Evolutionary conservation across 2,113 vertebrate species (phyloP).

Genomic region (Tupaia chinensis): DNA sequence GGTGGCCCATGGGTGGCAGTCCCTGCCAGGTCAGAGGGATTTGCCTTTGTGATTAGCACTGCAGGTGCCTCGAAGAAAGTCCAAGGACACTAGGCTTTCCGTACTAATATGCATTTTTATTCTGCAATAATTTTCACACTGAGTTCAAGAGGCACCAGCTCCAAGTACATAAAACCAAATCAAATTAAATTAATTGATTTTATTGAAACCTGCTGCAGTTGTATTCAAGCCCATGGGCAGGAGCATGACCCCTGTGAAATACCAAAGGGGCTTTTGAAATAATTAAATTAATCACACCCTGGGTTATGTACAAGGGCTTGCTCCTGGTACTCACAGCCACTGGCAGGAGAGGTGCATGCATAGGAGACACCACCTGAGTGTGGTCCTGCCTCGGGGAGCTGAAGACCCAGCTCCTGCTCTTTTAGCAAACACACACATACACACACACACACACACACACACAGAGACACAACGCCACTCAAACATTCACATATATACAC

Average conservation of each 20-base stretch:
- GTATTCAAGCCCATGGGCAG: constrained; percentile 77
- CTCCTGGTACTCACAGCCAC: neutral
- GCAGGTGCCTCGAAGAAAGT: constrained; percentile 40
- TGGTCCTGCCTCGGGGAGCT: neutral
- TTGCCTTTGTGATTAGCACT: constrained; percentile 44
- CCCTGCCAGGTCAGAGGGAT: neutral
- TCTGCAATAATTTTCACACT: constrained; percentile 80
- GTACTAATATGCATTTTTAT: constrained; percentile 81
- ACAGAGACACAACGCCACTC: neutral
- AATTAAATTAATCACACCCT: constrained; percentile 81
- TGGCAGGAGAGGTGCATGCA: neutral
- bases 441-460: too few relatives aligned
- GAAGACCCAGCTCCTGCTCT: neutral
- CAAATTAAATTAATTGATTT: constrained; percentile 85
- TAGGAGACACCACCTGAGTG: neutral
- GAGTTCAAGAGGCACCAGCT: constrained; percentile 81
- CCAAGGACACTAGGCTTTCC: constrained; percentile 70
- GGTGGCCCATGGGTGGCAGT: neutral
- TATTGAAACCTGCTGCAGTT: constrained; percentile 81
- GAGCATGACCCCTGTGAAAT: constrained; percentile 80
- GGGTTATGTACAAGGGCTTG: constrained; percentile 44
- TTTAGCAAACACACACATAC: neutral
- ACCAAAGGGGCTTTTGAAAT: constrained; percentile 80
- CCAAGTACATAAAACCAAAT: constrained; percentile 84
- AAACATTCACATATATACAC: neutral